These are phyloP conservation scores for Nannobrachium achirus DNA, from an alignment of 2,113 vertebrate genomes.

Conservation along the genomic window DNA sequence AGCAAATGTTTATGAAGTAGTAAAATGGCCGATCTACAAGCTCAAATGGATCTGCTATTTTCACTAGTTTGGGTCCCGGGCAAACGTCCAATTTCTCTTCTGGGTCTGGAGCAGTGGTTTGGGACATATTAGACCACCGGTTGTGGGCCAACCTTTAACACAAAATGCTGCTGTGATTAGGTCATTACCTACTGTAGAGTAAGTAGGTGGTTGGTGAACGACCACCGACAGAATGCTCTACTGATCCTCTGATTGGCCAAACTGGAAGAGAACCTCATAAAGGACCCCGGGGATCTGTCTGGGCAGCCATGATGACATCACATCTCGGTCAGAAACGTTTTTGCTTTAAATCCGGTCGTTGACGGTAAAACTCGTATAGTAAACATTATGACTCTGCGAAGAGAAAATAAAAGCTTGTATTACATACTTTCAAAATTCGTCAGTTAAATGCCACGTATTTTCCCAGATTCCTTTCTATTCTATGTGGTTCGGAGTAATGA, in stretches of 20 bases:
- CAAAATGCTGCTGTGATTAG: too few species aligned
- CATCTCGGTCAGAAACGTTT: conserved; percentile 15
- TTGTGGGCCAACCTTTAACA: too few species aligned
- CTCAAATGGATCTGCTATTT: too few species aligned
- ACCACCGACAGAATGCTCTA: too few species aligned
- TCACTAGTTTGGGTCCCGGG: too few species aligned
- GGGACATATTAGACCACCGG: too few species aligned
- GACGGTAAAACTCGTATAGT: conserved; percentile 19
- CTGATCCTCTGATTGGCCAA: not conserved
- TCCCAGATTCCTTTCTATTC: conserved; percentile 18
- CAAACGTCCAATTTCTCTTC: too few species aligned
- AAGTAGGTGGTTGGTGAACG: too few species aligned
- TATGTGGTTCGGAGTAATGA: conserved; percentile 37
- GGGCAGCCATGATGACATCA: conserved; percentile 5
- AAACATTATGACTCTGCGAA: conserved; percentile 34
- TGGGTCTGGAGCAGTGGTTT: too few species aligned
- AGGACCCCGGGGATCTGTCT: conserved; percentile 9
- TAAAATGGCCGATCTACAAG: too few species aligned
- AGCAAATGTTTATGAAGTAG: too few species aligned
- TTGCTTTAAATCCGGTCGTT: conserved; percentile 11
- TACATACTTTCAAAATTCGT: conserved; percentile 21
- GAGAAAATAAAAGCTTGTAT: conserved; percentile 15
- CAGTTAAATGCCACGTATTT: conserved; percentile 32
- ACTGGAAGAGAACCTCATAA: conserved; percentile 17
- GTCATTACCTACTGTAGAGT: too few species aligned